These are phyloP conservation scores for Lamellibrachia columna DNA, from an alignment of 2,888 invertebrate species.

Conservation along the genomic window DNA sequence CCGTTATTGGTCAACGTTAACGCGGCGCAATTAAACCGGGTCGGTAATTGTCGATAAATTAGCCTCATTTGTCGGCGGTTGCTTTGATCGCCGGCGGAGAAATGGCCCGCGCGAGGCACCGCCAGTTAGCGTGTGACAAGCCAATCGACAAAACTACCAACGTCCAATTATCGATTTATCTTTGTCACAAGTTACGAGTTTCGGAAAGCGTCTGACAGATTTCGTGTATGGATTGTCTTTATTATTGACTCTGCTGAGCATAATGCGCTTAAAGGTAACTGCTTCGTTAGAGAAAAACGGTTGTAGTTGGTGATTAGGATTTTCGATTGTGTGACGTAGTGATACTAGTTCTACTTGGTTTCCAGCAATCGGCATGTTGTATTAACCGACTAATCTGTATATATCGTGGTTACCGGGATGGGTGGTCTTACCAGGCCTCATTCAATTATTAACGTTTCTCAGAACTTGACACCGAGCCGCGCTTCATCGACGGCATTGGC, in stretches of 20 bases:
- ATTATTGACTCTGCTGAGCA: neutral
- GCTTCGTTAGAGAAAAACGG: neutral
- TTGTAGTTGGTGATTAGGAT: neutral
- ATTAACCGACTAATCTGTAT: neutral
- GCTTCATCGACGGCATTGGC: neutral
- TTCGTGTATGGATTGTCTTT: slow-evolving; percentile 7
- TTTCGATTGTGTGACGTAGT: neutral
- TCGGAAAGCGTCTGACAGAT: slow-evolving; percentile 12
- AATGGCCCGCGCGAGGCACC: neutral
- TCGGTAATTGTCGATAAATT: slow-evolving; percentile 10
- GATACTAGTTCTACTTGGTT: neutral
- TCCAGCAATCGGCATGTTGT: neutral
- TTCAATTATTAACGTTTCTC: neutral
- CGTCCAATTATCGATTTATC: neutral
- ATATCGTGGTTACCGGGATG: neutral
- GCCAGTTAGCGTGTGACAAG: neutral
- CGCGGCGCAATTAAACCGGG: neutral
- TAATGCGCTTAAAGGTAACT: neutral
- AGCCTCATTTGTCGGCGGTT: neutral
- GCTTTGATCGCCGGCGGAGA: neutral
- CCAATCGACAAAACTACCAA: neutral
- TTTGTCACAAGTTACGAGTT: neutral
- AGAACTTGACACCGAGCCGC: neutral
- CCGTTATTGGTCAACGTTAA: neutral
- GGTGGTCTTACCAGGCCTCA: neutral